Base-by-base conservation (phyloP, 1,140 invertebrate species). In the Triops longicaudatus region DNA sequence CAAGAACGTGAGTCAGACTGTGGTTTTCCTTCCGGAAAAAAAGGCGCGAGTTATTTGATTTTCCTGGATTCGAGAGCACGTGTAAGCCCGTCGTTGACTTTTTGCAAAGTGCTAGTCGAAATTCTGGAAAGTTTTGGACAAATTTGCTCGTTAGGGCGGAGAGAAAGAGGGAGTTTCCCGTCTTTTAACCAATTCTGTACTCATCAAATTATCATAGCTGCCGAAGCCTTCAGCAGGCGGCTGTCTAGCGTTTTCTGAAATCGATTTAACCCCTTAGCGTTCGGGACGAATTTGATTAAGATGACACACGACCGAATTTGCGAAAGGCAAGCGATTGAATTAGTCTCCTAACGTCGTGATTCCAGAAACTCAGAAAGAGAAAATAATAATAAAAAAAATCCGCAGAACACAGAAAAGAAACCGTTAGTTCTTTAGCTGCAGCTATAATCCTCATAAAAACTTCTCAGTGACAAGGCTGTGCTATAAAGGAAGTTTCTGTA, bases 301-400 rank as follows among this genome's bases (percentile, higher is more conserved):
- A 14, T 63, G 50, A 22, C 50, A 63, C 50, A 22, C 9, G 50
- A 63, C 17, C 50, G 17, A 63, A 63, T 22, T 14, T 22, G 50
- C 50, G 2, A 63, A 63, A 63, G 17, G 50, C 50, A 63, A 63
- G 50, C 50, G 50, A 63, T 63, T 63, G 50, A 63, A 63, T 63
- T 63, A 63, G 17, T 63, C 6, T 63, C 0, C 10, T 22, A 17
- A 17, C 17, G 14, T 63, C 50, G 5, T 4, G n/a, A 63, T 63
- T 22, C 22, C 22, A 14, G n/a, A 22, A 17, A 2, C 2, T 37
- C 31, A 37, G 31, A 37, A 7, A 7, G 31, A 37, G 31, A 37
- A 37, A 37, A 37, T 4, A 37, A 37, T 7, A 37, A 37, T 7
- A 63, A 63, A 5, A 63, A 63, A 3, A 63, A 9, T 14, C 17